phyloP scores from a whole-genome alignment of 2,888 invertebrate species.

The Caenorhabditis doughertyi region DNA sequence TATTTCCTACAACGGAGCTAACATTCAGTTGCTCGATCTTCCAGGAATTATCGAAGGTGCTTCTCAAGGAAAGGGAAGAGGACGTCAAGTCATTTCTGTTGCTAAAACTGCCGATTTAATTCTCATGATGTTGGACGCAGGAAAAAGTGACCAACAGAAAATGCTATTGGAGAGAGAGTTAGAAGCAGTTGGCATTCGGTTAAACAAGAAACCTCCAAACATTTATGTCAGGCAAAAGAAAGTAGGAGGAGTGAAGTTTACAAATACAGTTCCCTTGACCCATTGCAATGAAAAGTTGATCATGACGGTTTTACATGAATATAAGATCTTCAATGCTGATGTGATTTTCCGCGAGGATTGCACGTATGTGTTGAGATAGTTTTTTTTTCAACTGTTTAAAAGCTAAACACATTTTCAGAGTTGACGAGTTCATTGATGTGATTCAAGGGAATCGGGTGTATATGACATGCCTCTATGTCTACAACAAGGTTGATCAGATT shows the following conservation, averaged over 20 bases:
- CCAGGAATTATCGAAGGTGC: constrained; percentile 99
- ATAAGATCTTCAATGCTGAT: constrained; percentile 88
- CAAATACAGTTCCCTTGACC: constrained; percentile 94
- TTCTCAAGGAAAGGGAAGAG: constrained; percentile 87
- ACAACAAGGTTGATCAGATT: constrained; percentile 99
- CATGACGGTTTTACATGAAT: constrained; percentile 97
- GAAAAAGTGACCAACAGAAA: constrained; percentile 96
- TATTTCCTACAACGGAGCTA: constrained; percentile 89
- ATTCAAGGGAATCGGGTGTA: constrained; percentile 87
- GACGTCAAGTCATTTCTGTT: constrained; percentile 93
- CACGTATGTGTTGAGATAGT: constrained; percentile 85
- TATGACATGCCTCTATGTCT: constrained; percentile 96
- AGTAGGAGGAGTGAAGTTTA: constrained; percentile 91
- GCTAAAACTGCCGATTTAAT: constrained; percentile 98
- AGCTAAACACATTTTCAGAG: constrained; percentile 58
- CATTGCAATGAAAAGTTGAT: constrained; percentile 97
- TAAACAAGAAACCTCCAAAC: constrained; percentile 96
- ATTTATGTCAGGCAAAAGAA: constrained; percentile 94
- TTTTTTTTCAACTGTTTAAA: neutral
- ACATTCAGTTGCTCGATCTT: constrained; percentile 97
- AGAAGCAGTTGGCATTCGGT: constrained; percentile 96
- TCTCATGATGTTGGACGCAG: constrained; percentile 99
- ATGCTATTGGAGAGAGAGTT: constrained; percentile 91
- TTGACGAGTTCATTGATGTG: constrained; percentile 97
- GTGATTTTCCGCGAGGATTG: constrained; percentile 97